A percentile compares a stretch with the other conserved stretches of the same genome.
Evolutionary conservation across 2,888 invertebrate species (phyloP).

Genomic region (Polylopha cassiicola): DNA sequence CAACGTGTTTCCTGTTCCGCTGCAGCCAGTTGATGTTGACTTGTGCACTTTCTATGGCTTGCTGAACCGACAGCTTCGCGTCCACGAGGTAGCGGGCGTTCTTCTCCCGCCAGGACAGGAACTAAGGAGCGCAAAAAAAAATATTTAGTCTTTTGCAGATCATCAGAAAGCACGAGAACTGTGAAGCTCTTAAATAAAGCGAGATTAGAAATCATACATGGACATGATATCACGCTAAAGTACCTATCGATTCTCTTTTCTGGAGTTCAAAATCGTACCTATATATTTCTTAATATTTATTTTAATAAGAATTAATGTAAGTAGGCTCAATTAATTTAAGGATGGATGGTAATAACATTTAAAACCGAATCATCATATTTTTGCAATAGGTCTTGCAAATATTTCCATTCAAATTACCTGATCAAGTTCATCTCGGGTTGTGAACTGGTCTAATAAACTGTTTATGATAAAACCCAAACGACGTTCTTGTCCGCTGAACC

Average conservation of each 20-base stretch:
- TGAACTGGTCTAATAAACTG: constrained; percentile 51
- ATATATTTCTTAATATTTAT: no score
- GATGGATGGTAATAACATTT: no score
- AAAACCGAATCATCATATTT: no score
- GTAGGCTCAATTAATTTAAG: no score
- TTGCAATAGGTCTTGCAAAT: neutral
- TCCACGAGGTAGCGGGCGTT: constrained; percentile 79
- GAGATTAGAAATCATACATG: no score
- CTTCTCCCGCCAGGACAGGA: constrained; percentile 71
- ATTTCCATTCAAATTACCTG: constrained; percentile 43
- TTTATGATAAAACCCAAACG: constrained; percentile 48
- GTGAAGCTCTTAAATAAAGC: no score
- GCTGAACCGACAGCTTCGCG: constrained; percentile 82
- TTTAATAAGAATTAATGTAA: no score
- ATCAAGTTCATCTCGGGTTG: constrained; percentile 52
- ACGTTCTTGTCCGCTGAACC: constrained; percentile 45
- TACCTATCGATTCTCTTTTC: no score
- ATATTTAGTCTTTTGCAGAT: no score
- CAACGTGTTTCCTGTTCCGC: constrained; percentile 43
- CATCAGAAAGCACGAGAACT: no score
- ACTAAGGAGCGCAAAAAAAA: constrained; percentile 58
- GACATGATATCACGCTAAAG: no score
- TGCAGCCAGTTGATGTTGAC: constrained; percentile 84
- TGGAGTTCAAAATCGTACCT: no score
- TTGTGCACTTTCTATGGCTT: constrained; percentile 83